Conservation (phyloP, 2,888 invertebrate genomes). For the Germaria angustata region DNA sequence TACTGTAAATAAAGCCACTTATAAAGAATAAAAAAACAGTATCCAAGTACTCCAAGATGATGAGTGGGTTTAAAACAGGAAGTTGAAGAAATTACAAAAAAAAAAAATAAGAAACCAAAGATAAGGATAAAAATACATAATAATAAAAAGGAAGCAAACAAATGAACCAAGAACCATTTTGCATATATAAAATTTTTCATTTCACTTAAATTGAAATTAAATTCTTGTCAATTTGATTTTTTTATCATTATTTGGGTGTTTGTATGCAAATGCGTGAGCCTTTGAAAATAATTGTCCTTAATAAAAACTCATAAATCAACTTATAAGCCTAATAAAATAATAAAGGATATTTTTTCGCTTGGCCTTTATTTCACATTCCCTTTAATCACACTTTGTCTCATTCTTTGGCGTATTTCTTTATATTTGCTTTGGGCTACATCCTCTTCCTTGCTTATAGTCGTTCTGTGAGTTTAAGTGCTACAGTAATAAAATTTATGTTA, state of each 20-base stretch:
- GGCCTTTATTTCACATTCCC: slow-evolving; percentile 43
- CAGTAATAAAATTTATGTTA: slow-evolving; percentile 75
- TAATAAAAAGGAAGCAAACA: not conserved
- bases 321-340: slow-evolving; percentile 62
- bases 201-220: slow-evolving; percentile 31
- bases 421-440: slow-evolving; percentile 56
- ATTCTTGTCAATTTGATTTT: not conserved
- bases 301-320: slow-evolving; percentile 45
- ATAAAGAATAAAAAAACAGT: slow-evolving; percentile 55
- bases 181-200: not conserved
- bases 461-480: slow-evolving; percentile 59
- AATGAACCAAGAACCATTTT: not conserved
- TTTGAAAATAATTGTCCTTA: slow-evolving; percentile 27
- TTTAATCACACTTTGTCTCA: slow-evolving; percentile 29
- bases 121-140: slow-evolving; percentile 1
- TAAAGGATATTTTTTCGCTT: slow-evolving; percentile 46
- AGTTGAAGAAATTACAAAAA: slow-evolving; percentile 15
- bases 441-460: not conserved
- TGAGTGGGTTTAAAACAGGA: slow-evolving; percentile 57
- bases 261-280: not conserved
- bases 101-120: slow-evolving; percentile 20
- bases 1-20: slow-evolving; percentile 65
- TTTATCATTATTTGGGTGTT: not conserved
- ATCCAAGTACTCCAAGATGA: slow-evolving; percentile 52
- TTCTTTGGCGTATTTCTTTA: slow-evolving; percentile 5